Conservation (phyloP, 2,113 vertebrate genomes). For the Leucopternis melanops region DNA sequence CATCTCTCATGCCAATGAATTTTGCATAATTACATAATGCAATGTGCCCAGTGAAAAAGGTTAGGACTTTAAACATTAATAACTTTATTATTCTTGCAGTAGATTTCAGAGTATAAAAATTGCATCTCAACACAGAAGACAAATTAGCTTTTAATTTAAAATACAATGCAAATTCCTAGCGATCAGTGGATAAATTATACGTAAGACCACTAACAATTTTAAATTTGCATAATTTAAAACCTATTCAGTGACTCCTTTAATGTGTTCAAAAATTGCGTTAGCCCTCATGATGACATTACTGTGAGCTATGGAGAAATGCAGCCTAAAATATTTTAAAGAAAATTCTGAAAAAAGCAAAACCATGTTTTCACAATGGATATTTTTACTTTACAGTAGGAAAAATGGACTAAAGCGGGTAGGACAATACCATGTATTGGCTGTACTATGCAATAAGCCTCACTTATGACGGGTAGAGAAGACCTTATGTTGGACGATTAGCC, state of each 20-base stretch:
- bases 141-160: conserved; percentile 39
- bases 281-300: neutral
- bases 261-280: neutral
- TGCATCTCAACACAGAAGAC: neutral
- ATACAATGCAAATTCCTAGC: neutral
- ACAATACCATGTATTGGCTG: neutral
- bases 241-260: neutral
- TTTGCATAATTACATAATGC: conserved; percentile 27
- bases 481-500: neutral
- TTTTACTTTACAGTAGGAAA: neutral
- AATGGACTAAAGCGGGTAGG: neutral
- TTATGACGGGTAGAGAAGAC: neutral
- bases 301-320: neutral
- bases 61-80: conserved; percentile 50
- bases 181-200: neutral
- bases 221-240: neutral
- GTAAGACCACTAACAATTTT: neutral
- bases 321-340: neutral
- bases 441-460: neutral
- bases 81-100: conserved; percentile 12
- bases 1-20: neutral
- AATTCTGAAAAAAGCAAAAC: neutral
- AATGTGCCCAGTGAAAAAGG: neutral
- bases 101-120: conserved; percentile 12
- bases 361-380: neutral